These are phyloP conservation scores for Coregonus suidteri DNA, from an alignment of 2,797 vertebrate genomes.

Conservation along the genomic window DNA sequence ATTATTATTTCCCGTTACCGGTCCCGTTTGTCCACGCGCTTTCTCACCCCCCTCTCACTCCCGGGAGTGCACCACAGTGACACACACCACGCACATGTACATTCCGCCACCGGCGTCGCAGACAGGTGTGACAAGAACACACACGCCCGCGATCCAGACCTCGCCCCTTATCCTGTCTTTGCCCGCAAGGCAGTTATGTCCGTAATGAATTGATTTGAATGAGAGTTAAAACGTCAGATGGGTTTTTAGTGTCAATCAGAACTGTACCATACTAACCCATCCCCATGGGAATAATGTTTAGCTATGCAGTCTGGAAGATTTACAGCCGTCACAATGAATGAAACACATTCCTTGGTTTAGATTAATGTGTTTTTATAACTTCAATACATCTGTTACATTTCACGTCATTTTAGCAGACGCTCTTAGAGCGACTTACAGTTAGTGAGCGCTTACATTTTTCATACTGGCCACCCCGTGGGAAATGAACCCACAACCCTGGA, in stretches of 20 bases:
- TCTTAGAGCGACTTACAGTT: too few species aligned
- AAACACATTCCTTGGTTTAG: not conserved
- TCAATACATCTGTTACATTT: too few species aligned
- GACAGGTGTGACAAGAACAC: conserved; percentile 60
- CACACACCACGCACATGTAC: not conserved
- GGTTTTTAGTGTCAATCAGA: not conserved
- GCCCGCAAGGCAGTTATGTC: not conserved
- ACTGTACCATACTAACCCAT: not conserved
- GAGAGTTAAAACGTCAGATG: not conserved
- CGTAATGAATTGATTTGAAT: not conserved
- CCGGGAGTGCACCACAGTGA: not conserved
- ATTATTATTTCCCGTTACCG: conserved; percentile 3
- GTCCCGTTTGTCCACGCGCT: not conserved
- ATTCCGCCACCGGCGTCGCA: conserved; percentile 32
- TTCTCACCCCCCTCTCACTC: not conserved
- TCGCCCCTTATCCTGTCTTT: not conserved
- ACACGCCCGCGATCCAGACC: conserved; percentile 20
- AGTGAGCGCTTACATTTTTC: too few species aligned
- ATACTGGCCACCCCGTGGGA: too few species aligned
- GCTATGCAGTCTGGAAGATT: not conserved
- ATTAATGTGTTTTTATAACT: too few species aligned
- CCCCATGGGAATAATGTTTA: not conserved
- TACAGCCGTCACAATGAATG: not conserved
- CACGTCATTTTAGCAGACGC: too few species aligned
- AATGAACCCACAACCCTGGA: too few species aligned